Conservation (phyloP, 2,888 invertebrate genomes). For the Lepetodrilus schrolli region DNA sequence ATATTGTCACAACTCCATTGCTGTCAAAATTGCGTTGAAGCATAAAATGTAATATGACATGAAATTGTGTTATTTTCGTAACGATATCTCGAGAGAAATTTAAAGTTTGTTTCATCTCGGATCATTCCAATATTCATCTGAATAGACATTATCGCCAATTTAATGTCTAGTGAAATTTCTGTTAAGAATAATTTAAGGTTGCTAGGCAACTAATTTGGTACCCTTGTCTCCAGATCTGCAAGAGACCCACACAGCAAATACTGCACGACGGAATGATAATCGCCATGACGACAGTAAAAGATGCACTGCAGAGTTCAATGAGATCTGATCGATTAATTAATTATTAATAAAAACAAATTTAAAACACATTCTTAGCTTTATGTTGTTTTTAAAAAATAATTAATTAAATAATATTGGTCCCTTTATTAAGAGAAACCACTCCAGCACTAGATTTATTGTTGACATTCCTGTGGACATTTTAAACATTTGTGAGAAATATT, state of each 20-base stretch:
- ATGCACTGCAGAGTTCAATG: neutral
- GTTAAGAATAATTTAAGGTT: neutral
- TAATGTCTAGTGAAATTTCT: neutral
- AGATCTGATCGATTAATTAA: too few species aligned
- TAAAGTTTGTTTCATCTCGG: neutral
- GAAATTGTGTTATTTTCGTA: neutral
- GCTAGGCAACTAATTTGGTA: conserved; percentile 4
- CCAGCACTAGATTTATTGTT: too few species aligned
- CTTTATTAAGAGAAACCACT: too few species aligned
- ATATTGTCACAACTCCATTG: too few species aligned
- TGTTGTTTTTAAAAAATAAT: too few species aligned
- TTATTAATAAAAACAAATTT: too few species aligned
- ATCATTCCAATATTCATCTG: neutral
- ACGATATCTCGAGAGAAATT: neutral
- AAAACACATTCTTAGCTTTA: too few species aligned
- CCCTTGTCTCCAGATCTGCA: neutral
- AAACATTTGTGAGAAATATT: too few species aligned
- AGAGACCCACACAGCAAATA: neutral
- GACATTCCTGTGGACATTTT: too few species aligned
- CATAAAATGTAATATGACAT: neutral
- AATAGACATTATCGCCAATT: neutral
- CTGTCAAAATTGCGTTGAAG: neutral
- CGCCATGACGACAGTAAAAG: neutral
- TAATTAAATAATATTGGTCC: too few species aligned
- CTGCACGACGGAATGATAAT: neutral